Percentiles rank a stretch among this genome's conserved stretches.
These are phyloP conservation scores for Poecile montanus DNA, from an alignment of 2,797 vertebrate species.

Conservation along the genomic window DNA sequence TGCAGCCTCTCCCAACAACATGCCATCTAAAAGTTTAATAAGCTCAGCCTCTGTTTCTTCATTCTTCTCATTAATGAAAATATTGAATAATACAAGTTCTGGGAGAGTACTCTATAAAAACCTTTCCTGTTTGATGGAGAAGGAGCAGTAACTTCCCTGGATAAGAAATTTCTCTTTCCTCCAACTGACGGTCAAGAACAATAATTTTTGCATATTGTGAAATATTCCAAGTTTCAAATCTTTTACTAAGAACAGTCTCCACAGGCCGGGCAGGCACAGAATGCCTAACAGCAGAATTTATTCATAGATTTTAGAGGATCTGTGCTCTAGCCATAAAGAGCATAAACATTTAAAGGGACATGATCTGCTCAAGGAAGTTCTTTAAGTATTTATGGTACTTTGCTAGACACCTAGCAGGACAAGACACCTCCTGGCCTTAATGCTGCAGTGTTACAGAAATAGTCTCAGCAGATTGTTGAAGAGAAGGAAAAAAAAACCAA, in stretches of 20 bases:
- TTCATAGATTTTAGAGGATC: background rate
- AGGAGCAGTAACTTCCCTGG: background rate
- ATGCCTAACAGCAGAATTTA: background rate
- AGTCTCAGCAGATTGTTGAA: background rate
- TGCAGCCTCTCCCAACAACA: constrained; percentile 21
- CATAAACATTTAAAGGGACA: constrained; percentile 10
- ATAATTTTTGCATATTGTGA: background rate
- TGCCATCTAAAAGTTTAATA: constrained; percentile 26
- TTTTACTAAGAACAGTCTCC: background rate
- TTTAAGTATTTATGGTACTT: constrained; percentile 12
- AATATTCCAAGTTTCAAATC: background rate
- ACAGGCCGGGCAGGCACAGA: background rate
- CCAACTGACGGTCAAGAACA: background rate
- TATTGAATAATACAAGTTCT: constrained; percentile 9
- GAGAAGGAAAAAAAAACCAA: background rate
- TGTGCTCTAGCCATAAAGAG: background rate
- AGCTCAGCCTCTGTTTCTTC: background rate
- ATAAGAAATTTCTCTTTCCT: background rate
- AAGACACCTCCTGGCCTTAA: background rate
- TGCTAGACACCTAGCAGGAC: background rate
- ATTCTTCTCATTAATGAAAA: constrained; percentile 17
- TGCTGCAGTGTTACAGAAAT: background rate
- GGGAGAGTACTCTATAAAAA: background rate
- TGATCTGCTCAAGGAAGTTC: background rate
- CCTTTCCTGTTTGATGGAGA: background rate